Conservation (phyloP, 2,888 invertebrate genomes). For the Germaria angustata region DNA sequence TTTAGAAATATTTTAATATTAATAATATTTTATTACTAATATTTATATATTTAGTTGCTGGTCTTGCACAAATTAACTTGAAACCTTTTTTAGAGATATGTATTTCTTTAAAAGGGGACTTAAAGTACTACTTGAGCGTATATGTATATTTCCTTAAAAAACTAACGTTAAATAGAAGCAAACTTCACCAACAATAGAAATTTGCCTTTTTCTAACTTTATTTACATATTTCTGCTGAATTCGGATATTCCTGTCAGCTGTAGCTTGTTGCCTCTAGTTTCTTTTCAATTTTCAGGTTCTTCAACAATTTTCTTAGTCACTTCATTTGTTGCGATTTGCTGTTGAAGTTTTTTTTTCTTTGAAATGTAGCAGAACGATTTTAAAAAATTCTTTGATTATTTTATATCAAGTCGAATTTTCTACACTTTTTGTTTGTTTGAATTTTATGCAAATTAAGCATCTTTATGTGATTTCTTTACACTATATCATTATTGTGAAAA, state of each 20-base stretch:
- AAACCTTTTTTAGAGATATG: no score
- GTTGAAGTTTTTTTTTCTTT: background rate
- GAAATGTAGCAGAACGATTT: background rate
- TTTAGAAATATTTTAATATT: no score
- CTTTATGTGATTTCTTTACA: conserved; percentile 24
- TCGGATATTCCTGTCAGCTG: background rate
- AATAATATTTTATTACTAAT: no score
- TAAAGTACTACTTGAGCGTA: no score
- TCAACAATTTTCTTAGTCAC: conserved; percentile 22
- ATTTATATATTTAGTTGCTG: no score
- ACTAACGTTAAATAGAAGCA: no score
- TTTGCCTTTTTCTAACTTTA: no score
- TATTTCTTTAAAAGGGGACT: no score
- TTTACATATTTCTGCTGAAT: no score
- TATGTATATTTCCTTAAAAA: no score
- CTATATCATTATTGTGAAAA: conserved; percentile 39
- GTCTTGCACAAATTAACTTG: no score
- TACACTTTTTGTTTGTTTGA: conserved; percentile 33
- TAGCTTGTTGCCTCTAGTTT: background rate
- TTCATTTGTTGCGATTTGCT: background rate
- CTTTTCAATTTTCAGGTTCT: background rate
- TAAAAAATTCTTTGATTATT: conserved; percentile 9
- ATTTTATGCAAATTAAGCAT: conserved; percentile 53
- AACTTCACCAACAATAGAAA: no score
- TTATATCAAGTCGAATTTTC: conserved; percentile 36